These are phyloP conservation scores for Dendrolimus houi DNA, from an alignment of 2,888 invertebrate species.

Conservation along the genomic window DNA sequence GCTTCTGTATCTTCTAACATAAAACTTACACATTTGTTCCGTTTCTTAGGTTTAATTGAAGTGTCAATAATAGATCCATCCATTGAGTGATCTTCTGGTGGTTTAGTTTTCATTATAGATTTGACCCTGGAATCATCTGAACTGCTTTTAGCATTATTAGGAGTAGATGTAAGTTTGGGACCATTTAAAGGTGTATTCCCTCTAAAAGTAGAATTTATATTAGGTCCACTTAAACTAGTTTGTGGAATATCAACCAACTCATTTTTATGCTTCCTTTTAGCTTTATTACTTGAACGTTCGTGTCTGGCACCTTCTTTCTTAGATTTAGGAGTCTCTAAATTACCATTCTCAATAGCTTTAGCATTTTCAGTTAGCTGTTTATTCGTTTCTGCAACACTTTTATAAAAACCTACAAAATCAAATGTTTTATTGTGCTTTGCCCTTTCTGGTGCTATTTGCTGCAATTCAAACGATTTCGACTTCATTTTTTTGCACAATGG, in stretches of 20 bases:
- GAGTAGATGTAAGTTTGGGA: conserved; percentile 35
- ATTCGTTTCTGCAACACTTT: conserved; percentile 37
- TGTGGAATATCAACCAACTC: conserved; percentile 26
- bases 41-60: conserved; percentile 41
- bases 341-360: conserved; percentile 10
- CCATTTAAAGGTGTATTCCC: conserved; percentile 16
- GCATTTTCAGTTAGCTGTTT: conserved; percentile 22
- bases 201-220: conserved; percentile 14
- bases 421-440: conserved; percentile 31
- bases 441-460: conserved; percentile 18
- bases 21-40: conserved; percentile 63
- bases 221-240: conserved; percentile 32
- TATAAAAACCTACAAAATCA: conserved; percentile 48
- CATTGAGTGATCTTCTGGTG: conserved; percentile 16
- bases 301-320: conserved; percentile 19
- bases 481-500: conserved; percentile 30
- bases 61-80: conserved; percentile 18
- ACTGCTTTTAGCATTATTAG: conserved; percentile 18
- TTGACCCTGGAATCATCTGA: conserved; percentile 26
- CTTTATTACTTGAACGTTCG: conserved; percentile 28
- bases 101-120: conserved; percentile 41
- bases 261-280: conserved; percentile 28
- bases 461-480: conserved; percentile 35
- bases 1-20: conserved; percentile 52
- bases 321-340: conserved; percentile 12